phyloP scores from a whole-genome alignment of 2,797 vertebrate species.

The Catamblyrhynchus diadema region DNA sequence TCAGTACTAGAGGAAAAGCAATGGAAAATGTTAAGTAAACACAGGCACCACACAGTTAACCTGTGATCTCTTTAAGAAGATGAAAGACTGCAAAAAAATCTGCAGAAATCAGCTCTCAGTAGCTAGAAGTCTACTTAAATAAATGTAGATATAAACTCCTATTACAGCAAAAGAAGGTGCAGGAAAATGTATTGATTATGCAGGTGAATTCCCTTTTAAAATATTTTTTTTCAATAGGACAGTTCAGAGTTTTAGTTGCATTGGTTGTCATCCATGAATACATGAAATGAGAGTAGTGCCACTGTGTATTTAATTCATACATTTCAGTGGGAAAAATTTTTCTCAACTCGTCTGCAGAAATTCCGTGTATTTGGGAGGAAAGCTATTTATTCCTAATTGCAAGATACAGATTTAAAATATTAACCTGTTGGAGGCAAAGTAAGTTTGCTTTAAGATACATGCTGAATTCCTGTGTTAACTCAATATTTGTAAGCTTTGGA shows the following conservation, averaged over 20 bases:
- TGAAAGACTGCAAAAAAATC: neutral
- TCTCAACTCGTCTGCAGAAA: neutral
- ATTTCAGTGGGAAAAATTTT: neutral
- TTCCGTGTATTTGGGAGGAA: neutral
- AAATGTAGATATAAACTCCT: neutral
- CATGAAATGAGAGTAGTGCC: neutral
- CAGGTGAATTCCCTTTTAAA: neutral
- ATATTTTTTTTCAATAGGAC: neutral
- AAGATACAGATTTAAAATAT: neutral
- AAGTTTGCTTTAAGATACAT: neutral
- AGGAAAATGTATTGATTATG: neutral
- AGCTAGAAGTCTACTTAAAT: neutral
- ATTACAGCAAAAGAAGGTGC: neutral
- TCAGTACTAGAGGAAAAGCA: neutral
- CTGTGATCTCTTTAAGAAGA: neutral
- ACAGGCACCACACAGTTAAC: neutral
- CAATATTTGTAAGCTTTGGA: neutral
- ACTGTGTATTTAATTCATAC: neutral
- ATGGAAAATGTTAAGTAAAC: neutral
- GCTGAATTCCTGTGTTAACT: neutral
- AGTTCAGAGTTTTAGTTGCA: neutral
- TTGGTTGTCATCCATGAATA: neutral
- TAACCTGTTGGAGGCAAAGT: neutral
- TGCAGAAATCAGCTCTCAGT: neutral
- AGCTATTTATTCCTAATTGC: neutral